A percentile compares a stretch with the other conserved stretches of the same genome.
These are phyloP conservation scores for Lottia gigantea DNA, from an alignment of 2,888 invertebrate species.

Conservation along the genomic window DNA sequence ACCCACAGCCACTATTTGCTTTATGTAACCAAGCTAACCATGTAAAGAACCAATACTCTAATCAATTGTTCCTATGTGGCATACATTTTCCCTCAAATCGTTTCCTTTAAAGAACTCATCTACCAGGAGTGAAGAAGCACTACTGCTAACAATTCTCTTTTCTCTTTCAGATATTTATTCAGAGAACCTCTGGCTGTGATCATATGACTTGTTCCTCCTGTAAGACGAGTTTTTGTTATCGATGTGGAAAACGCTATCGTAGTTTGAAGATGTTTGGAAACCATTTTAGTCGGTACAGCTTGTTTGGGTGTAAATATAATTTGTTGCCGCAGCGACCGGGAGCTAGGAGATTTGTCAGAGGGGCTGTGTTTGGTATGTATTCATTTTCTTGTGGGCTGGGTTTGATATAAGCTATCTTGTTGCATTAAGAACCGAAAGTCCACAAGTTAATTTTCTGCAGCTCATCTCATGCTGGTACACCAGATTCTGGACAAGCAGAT, in stretches of 20 bases:
- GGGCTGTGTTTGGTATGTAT: conserved; percentile 64
- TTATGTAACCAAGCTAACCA: too few relatives aligned
- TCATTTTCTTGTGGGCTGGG: background rate
- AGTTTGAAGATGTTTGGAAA: conserved; percentile 66
- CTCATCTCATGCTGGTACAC: background rate
- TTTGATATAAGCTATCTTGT: too few relatives aligned
- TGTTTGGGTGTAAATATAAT: conserved; percentile 68
- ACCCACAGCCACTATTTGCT: too few relatives aligned
- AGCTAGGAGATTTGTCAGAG: conserved; percentile 62
- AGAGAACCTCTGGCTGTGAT: conserved; percentile 69
- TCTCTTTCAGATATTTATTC: conserved; percentile 65
- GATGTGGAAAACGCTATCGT: conserved; percentile 67
- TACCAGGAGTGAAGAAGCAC: too few relatives aligned
- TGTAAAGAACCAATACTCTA: too few relatives aligned
- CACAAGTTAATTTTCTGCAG: too few relatives aligned
- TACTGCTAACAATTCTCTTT: background rate
- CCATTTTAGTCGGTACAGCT: conserved; percentile 65
- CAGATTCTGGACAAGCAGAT: background rate
- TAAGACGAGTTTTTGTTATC: conserved; percentile 68
- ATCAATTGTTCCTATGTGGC: too few relatives aligned
- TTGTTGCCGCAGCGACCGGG: conserved; percentile 63
- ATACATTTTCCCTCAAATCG: too few relatives aligned
- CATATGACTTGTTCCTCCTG: conserved; percentile 69
- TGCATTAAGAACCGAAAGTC: too few relatives aligned
- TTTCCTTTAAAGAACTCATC: too few relatives aligned